Evolutionary conservation across 2,888 invertebrate genomes (phyloP), one percentile per base, ranked within the genome.

Genomic region (Gymnocheta viridis): DNA sequence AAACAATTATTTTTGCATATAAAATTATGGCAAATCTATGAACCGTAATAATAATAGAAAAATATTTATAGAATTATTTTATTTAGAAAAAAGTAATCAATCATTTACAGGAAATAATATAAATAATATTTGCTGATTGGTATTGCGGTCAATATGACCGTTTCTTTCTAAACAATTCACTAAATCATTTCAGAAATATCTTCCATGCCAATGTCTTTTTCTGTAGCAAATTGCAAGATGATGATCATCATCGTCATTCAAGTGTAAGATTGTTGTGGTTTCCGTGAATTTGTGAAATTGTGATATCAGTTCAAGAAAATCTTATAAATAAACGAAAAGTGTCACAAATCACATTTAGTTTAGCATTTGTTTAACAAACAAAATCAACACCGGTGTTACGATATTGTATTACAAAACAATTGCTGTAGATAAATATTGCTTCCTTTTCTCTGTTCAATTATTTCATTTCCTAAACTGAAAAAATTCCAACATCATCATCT

Each of bases 301-400:
- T n/a, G n/a, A n/a, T n/a, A 62, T 62, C 56, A 19, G 41, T 51
- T 47, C 51, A 6, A 70, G 47, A 82, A 73, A 85, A 85, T 82
- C 85, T 87, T 91, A 90, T 90, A 90, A 90, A 91, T 89, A 89
- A 78, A 64, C 77, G 73, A 86, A 79, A 89, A 89, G 88, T 89
- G 89, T 87, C 86, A 89, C 85, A 88, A 86, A 87, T 88, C 86
- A 87, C 87, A 89, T 88, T 90, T 89, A 90, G 89, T 90, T 74
- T 76, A 60, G 44, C 54, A 66, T 69, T 66, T 54, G 78, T 62
- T 44, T 24, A 60, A 49, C 54, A 29, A 58, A 41, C 51, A 67
- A 51, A 41, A 29, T 29, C 41, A 74, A 51, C 38, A 54, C 10
- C 29, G 67, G 72, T 58, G 58, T 56, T 44, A 32, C 54, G 24